Conservation (phyloP, 64 coral and sea anemone species). For the Dendrophyllia cribrosa region DNA sequence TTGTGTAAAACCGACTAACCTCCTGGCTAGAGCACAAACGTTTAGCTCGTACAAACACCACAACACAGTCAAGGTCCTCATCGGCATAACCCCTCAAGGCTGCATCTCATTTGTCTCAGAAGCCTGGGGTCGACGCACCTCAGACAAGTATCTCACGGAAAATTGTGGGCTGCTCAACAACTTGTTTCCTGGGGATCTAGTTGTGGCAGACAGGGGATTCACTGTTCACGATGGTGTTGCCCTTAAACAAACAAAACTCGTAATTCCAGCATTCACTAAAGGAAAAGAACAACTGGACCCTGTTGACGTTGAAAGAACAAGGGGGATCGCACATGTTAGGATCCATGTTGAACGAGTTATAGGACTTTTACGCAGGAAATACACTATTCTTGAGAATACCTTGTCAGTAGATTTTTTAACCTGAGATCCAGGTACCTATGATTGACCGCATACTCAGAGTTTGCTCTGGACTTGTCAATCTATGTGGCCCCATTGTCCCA, state of each 20-base stretch:
- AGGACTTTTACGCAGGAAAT: constrained; percentile 3
- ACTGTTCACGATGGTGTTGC: constrained; percentile 27
- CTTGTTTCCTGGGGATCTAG: constrained; percentile 27
- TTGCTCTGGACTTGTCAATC: constrained; percentile 56
- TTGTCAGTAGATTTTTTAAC: constrained; percentile 19
- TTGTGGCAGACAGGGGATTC: constrained; percentile 29
- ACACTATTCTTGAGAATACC: constrained; percentile 34
- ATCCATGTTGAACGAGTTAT: constrained; percentile 14
- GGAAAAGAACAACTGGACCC: constrained; percentile 16
- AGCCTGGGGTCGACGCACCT: constrained; percentile 17
- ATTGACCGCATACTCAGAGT: constrained; percentile 48
- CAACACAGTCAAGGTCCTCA: constrained; percentile 1
- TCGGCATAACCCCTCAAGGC: constrained; percentile 24
- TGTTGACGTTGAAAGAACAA: constrained; percentile 30
- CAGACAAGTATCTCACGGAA: background rate
- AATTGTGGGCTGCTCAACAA: constrained; percentile 24
- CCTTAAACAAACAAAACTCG: constrained; percentile 17
- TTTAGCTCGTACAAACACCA: background rate
- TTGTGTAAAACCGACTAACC: constrained; percentile 43
- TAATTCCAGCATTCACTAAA: constrained; percentile 34
- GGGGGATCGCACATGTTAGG: constrained; percentile 24
- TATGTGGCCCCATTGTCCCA: constrained; percentile 43
- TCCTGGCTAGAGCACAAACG: constrained; percentile 24
- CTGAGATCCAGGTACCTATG: constrained; percentile 32
- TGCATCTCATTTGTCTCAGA: constrained; percentile 22